Conservation (phyloP, 2,113 vertebrate species). For the Camarhynchus parvulus region DNA sequence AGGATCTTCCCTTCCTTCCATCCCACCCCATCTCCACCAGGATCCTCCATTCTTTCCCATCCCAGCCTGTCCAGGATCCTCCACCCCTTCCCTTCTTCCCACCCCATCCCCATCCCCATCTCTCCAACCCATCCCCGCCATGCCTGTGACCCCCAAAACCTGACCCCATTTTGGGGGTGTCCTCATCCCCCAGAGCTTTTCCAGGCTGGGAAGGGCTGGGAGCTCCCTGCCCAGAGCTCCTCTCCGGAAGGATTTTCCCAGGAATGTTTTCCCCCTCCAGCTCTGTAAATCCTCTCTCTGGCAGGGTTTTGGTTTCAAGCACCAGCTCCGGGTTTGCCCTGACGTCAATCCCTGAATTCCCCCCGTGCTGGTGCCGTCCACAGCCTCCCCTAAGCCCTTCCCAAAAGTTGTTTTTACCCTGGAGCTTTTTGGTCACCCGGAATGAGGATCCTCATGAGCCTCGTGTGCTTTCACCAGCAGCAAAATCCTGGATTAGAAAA, state of each 20-base stretch:
- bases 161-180: accelerated
- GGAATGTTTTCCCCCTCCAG: neutral
- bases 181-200: neutral
- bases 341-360: neutral
- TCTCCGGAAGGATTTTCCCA: neutral
- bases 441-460: neutral
- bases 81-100: neutral
- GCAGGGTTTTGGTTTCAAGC: neutral
- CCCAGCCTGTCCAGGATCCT: no score
- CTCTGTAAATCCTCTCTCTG: neutral
- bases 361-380: neutral
- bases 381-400: neutral
- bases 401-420: neutral
- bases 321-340: neutral
- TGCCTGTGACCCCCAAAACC: no score
- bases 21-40: no score
- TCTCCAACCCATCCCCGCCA: no score
- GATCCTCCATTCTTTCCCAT: no score
- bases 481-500: neutral
- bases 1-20: no score
- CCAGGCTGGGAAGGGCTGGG: accelerated
- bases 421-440: neutral
- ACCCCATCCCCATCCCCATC: no score
- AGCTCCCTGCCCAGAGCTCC: neutral
- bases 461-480: neutral